Conservation (phyloP, 2,797 vertebrate species). For the Esox masquinongy region DNA sequence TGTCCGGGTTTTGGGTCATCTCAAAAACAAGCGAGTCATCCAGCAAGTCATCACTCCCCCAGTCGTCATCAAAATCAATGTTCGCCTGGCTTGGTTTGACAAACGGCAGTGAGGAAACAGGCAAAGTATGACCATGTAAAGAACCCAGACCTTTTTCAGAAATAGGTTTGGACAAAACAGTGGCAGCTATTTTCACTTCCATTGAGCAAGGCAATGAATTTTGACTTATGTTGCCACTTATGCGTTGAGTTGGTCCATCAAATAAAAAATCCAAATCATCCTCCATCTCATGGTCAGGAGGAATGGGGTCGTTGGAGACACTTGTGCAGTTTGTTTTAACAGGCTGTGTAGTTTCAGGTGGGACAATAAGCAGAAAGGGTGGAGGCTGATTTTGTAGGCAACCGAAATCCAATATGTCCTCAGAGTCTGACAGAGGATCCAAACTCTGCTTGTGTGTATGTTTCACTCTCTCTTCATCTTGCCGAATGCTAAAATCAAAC, state of each 20-base stretch:
- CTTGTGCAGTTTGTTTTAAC: constrained; percentile 36
- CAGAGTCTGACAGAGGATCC: constrained; percentile 32
- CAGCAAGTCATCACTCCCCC: constrained; percentile 80
- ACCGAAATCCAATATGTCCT: constrained; percentile 48
- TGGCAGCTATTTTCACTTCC: background rate
- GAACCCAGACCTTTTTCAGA: background rate
- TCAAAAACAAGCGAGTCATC: constrained; percentile 82
- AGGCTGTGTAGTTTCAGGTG: constrained; percentile 18
- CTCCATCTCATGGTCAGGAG: constrained; percentile 69
- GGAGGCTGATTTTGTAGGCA: constrained; percentile 15
- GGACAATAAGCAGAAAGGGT: constrained; percentile 29
- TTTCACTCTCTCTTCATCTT: constrained; percentile 65
- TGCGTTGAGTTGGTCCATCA: constrained; percentile 83
- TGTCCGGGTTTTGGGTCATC: constrained; percentile 75
- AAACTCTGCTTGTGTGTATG: constrained; percentile 16
- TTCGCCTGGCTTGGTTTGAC: rapidly evolving
- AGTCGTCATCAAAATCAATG: constrained; percentile 78
- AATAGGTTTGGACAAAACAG: background rate
- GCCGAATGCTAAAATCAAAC: constrained; percentile 89
- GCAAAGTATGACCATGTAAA: rapidly evolving
- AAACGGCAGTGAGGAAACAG: background rate
- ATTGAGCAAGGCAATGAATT: constrained; percentile 34
- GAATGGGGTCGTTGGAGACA: constrained; percentile 27
- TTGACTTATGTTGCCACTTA: constrained; percentile 78
- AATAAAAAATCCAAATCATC: constrained; percentile 85